Evolutionary conservation across 23 tunicate genomes (phyloP), one percentile per base, ranked within the genome.

Genomic region (Diplosoma virens): DNA sequence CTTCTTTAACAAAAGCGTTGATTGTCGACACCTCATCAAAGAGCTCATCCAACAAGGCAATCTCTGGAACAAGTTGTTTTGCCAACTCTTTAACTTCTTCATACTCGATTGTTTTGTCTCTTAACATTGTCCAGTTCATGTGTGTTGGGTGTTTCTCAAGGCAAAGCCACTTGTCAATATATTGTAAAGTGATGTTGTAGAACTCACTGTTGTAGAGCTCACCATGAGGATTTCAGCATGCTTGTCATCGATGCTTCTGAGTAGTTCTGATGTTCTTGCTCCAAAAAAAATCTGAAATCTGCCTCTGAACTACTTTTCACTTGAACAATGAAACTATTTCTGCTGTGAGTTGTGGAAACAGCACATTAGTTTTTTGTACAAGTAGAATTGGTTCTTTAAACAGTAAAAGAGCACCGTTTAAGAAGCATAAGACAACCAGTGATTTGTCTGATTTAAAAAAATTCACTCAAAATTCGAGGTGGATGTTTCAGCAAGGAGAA

Each of bases 1-100:
- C 30, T 26, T 75, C 60, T 33, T 75, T 0, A 32, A 75, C 35
- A 5, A 75, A 17, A 77, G 77, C 82, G 54, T 77, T 77, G 26
- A 77, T 30, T 32, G 82, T 25, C 54, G 77, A 65, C 21, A 77
- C 82, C 54, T 77, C 82, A 26, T 77, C 82, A 34, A 77, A 77
- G 55, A 77, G 76, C 73, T 77, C 82, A 77, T 77, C 82, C 33
- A n/a, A n/a, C 82, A 77, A 66, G 23, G 77, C 82, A 20, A 67
- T 35, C 1, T 22, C 20, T 17, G 82, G 73, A 77, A 30, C 77
- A 67, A 77, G 32, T 35, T 30, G 52, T 30, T 77, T 77, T 33
- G 82, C 82, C 73, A 33, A 9, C 25, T 35, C 82, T 32, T 54
- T 33, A 17, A 71, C 64, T 71, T 71, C 77, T 41, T 71, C 77